A percentile compares a stretch with the other conserved stretches of the same genome.
Evolutionary conservation across 2,797 vertebrate species (phyloP).

Genomic region (Sebastes matsubarae): DNA sequence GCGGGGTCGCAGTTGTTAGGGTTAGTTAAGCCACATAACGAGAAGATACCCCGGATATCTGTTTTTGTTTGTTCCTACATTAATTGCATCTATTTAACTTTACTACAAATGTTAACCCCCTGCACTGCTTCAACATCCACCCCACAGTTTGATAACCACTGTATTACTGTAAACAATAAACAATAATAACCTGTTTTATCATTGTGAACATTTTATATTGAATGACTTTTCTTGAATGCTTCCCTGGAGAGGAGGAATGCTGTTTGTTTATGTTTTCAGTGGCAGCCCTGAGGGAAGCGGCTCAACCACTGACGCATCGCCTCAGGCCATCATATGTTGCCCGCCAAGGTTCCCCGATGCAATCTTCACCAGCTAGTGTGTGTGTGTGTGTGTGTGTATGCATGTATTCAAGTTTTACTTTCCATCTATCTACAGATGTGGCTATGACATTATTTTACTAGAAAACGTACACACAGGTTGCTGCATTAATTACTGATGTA

Average conservation of each 20-base stretch:
- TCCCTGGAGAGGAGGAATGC: constrained; percentile 32
- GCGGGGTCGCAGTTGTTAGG: rapidly evolving
- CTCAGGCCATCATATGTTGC: constrained; percentile 76
- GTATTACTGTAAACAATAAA: background rate
- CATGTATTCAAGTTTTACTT: background rate
- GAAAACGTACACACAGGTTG: background rate
- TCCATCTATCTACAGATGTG: background rate
- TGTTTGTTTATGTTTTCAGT: constrained; percentile 67
- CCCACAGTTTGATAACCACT: background rate
- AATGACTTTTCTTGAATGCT: constrained; percentile 4
- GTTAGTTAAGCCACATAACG: no score
- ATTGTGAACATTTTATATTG: background rate
- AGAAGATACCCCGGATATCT: background rate
- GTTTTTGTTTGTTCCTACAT: background rate
- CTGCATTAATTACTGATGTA: background rate
- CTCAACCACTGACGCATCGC: constrained; percentile 65
- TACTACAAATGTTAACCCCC: background rate
- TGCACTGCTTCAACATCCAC: background rate
- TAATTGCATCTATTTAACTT: background rate
- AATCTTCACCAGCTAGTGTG: constrained; percentile 45
- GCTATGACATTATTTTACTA: background rate
- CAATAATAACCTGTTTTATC: background rate
- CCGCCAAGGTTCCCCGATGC: constrained; percentile 62
- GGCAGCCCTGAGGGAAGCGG: constrained; percentile 64
- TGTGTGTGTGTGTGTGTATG: constrained; percentile 5